Percentiles rank a stretch among this genome's conserved stretches.
Evolutionary conservation across 2,113 vertebrate species (phyloP).

Genomic region (Tretioscincus oriximinensis): DNA sequence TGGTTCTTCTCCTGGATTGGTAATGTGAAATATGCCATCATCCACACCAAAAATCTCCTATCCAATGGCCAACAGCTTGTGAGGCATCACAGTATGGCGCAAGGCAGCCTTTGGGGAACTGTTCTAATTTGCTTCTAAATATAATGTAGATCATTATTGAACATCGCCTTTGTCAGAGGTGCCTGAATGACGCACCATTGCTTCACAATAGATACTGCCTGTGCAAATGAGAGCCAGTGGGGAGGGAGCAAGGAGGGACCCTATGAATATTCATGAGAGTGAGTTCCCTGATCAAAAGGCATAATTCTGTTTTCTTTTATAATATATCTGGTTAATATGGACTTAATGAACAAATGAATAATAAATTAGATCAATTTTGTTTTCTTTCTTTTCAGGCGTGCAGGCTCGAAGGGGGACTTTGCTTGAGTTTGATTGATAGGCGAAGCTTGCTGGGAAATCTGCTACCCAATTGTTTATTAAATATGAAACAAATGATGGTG

Average conservation of each 20-base stretch:
- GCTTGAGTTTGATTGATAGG: slow-evolving; percentile 60
- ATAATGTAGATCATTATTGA: background rate
- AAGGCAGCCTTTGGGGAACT: background rate
- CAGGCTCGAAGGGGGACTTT: slow-evolving; percentile 34
- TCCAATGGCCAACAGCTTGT: background rate
- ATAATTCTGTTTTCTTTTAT: slow-evolving; percentile 66
- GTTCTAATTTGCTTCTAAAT: slow-evolving; percentile 11
- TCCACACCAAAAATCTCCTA: background rate
- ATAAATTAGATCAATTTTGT: slow-evolving; percentile 73
- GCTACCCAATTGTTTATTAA: slow-evolving; percentile 62
- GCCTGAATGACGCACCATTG: background rate
- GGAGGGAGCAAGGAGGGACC: background rate
- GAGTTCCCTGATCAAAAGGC: slow-evolving; percentile 59
- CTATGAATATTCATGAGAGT: slow-evolving; percentile 59
- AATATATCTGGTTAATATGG: slow-evolving; percentile 65
- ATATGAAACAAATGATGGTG: slow-evolving; percentile 59
- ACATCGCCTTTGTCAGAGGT: slow-evolving; percentile 22
- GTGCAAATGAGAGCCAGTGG: slow-evolving; percentile 20
- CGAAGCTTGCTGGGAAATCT: slow-evolving; percentile 60
- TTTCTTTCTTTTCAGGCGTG: slow-evolving; percentile 64
- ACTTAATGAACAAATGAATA: slow-evolving; percentile 72
- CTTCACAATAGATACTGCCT: slow-evolving; percentile 26
- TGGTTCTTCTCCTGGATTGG: background rate
- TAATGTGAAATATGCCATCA: background rate
- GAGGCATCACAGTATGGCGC: background rate